Evolutionary conservation across 2,113 vertebrate genomes (phyloP), one percentile per base, ranked within the genome.

Genomic region (Urocynchramus pylzowi): DNA sequence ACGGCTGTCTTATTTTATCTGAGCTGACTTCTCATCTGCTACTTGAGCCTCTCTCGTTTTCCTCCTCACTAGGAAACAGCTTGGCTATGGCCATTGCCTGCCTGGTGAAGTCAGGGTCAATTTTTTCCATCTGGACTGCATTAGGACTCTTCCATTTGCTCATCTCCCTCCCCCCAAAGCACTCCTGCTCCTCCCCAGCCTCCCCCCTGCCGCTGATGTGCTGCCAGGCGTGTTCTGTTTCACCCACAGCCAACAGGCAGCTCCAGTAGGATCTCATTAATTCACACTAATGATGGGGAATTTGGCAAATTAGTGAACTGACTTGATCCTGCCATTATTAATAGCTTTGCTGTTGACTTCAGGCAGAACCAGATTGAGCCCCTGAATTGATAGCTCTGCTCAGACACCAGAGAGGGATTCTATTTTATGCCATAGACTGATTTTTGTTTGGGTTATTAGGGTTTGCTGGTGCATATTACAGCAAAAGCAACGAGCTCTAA

Each of bases 201-300:
- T 93, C 93, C 86, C 88, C 82, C 91, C 85, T 71, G 63, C 85
- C 0, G 60, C 84, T 95, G 90, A 84, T 95, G 90, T 94, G 92
- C 93, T 95, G 95, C 92, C 93, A 96, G 90, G 89, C 92, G 60
- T 94, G 92, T 92, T 96, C 95, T 52, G 4, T 76, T 93, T 96
- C 96, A 96, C 96, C 95, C 94, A 90, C 92, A 92, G 90, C 96
- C 96, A 97, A 97, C 94, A 95, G 80, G 93, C 94, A 90, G 86
- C 92, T 95, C 84, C 92, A 87, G 88, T 95, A 96, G 96, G 96
- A 96, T 94, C 96, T 97, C 96, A 96, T 96, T 96, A 96, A 97
- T 97, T 96, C 94, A 96, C 92, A 93, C 95, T 97, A 96, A 96
- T 94, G 92, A 97, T 87, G 96, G 95, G 90, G 92, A 96, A 96